phyloP scores from a whole-genome alignment of 2,113 vertebrate species.

The Muscicapa adusta region DNA sequence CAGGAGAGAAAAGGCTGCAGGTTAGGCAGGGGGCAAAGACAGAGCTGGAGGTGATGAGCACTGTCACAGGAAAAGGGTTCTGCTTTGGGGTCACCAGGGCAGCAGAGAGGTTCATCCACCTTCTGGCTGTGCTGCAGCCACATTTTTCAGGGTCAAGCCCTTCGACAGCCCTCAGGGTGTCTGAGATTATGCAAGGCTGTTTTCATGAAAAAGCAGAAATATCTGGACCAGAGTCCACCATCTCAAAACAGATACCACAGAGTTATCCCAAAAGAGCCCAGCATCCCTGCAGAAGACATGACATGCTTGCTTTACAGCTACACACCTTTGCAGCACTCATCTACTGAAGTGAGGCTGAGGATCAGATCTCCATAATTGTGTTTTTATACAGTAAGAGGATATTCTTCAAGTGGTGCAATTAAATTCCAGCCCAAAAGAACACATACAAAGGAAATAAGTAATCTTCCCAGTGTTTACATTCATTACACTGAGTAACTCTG shows the following conservation, averaged over 20 bases:
- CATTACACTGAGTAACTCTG: not conserved
- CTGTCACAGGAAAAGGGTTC: not conserved
- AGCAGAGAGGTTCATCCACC: not conserved
- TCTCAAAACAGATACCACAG: not conserved
- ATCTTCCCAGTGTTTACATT: slow-evolving; percentile 18
- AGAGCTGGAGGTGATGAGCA: fast-evolving
- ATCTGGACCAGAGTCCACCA: not conserved
- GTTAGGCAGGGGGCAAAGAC: not conserved
- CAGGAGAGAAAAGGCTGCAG: not conserved
- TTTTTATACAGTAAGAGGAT: not conserved
- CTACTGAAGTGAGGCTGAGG: not conserved
- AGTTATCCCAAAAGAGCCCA: not conserved
- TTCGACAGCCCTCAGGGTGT: not conserved
- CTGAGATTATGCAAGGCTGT: not conserved
- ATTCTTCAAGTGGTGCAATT: not conserved
- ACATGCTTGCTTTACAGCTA: not conserved
- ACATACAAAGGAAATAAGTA: not conserved
- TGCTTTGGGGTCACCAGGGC: not conserved
- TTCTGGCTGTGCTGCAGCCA: not conserved
- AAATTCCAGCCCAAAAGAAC: not conserved
- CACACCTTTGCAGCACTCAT: not conserved
- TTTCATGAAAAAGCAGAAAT: not conserved
- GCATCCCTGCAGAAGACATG: fast-evolving
- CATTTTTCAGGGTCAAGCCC: not conserved
- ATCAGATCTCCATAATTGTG: not conserved